phyloP scores from a whole-genome alignment of 2,113 vertebrate species.

The Melanostigma gelatinosum region DNA sequence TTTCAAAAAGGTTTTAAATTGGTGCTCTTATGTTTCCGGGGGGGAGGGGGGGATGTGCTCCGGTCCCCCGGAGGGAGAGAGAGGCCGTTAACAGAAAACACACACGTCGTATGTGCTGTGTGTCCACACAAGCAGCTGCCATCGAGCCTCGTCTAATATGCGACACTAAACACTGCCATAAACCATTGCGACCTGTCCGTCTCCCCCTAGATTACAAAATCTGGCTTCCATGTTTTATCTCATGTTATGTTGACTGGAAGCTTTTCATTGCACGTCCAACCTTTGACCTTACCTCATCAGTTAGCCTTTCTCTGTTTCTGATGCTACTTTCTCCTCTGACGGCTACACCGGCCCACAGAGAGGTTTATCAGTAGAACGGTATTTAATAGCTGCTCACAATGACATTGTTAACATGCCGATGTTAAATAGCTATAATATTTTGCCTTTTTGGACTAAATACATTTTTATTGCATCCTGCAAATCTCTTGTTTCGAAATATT shows the following conservation, averaged over 20 bases:
- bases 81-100: slow-evolving; percentile 43
- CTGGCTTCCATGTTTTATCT: slow-evolving; percentile 5
- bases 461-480: no score
- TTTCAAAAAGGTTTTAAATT: slow-evolving; percentile 1
- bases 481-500: no score
- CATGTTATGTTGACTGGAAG: neutral
- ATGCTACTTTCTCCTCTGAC: neutral
- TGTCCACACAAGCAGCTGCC: slow-evolving; percentile 55
- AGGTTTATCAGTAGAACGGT: no score
- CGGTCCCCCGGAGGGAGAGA: neutral
- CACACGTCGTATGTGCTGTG: slow-evolving; percentile 46
- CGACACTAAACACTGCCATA: neutral
- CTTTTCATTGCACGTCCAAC: no score
- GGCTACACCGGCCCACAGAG: neutral
- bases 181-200: neutral
- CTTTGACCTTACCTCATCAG: no score
- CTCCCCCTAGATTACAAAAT: slow-evolving; percentile 16
- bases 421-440: no score
- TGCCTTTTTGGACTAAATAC: no score
- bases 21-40: neutral
- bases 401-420: no score
- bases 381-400: no score
- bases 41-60: slow-evolving; percentile 13
- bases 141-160: slow-evolving; percentile 24
- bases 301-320: no score